Evolutionary conservation across 2,888 invertebrate species (phyloP).

Genomic region (Caenorhabditis afra): DNA sequence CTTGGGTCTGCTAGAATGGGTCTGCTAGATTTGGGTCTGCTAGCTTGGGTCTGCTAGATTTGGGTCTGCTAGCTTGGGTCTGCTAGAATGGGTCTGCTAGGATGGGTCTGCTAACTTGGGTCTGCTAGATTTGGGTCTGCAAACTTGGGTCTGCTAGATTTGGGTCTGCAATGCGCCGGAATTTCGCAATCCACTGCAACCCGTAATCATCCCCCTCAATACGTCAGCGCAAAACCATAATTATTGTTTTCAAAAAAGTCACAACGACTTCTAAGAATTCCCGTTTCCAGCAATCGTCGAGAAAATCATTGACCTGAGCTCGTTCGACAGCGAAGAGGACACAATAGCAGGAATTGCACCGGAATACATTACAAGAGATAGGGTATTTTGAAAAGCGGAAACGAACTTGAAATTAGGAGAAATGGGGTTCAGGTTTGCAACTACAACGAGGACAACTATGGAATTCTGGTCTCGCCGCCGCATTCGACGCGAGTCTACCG

Average conservation of each 20-base stretch:
- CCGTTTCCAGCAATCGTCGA: conserved; percentile 72
- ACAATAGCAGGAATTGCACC: conserved; percentile 78
- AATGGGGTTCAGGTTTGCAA: conserved; percentile 75
- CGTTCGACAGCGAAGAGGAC: conserved; percentile 77
- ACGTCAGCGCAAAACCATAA: too few relatives aligned
- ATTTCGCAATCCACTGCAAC: too few relatives aligned
- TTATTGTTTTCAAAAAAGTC: too few relatives aligned
- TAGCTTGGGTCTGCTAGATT: too few relatives aligned
- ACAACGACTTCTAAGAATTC: too few relatives aligned
- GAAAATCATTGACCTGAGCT: conserved; percentile 77
- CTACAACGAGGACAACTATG: conserved; percentile 76
- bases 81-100: too few relatives aligned
- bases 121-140: too few relatives aligned
- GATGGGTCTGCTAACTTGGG: too few relatives aligned
- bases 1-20: too few relatives aligned
- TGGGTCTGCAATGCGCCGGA: neutral
- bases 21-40: too few relatives aligned
- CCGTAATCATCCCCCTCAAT: too few relatives aligned
- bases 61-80: too few relatives aligned
- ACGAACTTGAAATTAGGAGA: neutral
- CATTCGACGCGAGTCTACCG: conserved; percentile 95
- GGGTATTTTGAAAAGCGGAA: conserved; percentile 53
- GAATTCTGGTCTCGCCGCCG: conserved; percentile 85
- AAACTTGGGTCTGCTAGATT: neutral
- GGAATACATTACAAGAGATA: conserved; percentile 77